Percentiles rank a stretch among this genome's conserved stretches.
These are phyloP conservation scores for Bucco capensis DNA, from an alignment of 2,113 vertebrate genomes.

Conservation along the genomic window DNA sequence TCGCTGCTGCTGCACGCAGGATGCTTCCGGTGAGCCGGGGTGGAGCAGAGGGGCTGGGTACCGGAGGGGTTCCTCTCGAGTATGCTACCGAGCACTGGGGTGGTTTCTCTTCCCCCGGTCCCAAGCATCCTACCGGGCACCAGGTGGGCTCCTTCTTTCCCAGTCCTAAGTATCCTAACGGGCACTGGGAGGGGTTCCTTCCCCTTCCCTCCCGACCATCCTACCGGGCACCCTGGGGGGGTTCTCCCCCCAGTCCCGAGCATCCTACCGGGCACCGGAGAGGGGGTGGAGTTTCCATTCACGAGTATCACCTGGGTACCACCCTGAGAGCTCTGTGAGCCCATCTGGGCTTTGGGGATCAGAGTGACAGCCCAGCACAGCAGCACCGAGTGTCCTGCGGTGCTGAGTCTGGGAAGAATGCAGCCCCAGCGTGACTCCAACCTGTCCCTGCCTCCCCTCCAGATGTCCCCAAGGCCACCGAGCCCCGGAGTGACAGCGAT, in stretches of 20 bases:
- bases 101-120: neutral
- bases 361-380: fast-evolving
- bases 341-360: neutral
- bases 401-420: fast-evolving
- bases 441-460: fast-evolving
- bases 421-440: fast-evolving
- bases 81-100: neutral
- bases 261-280: neutral
- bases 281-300: fast-evolving
- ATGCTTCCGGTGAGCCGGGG: conserved; percentile 18
- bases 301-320: neutral
- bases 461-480: neutral
- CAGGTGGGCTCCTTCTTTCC: neutral
- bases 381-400: fast-evolving
- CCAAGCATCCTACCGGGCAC: neutral
- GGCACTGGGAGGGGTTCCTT: neutral
- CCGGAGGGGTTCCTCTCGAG: neutral
- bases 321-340: neutral
- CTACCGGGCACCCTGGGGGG: neutral
- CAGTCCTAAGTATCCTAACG: too few species aligned
- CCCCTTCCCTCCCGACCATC: neutral
- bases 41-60: too few species aligned
- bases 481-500: neutral
- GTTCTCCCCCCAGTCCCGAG: neutral
- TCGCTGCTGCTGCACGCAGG: conserved; percentile 11